Percentiles rank a stretch among this genome's conserved stretches.
phyloP scores from a whole-genome alignment of 2,113 vertebrate genomes.

The Vulpes vulpes region DNA sequence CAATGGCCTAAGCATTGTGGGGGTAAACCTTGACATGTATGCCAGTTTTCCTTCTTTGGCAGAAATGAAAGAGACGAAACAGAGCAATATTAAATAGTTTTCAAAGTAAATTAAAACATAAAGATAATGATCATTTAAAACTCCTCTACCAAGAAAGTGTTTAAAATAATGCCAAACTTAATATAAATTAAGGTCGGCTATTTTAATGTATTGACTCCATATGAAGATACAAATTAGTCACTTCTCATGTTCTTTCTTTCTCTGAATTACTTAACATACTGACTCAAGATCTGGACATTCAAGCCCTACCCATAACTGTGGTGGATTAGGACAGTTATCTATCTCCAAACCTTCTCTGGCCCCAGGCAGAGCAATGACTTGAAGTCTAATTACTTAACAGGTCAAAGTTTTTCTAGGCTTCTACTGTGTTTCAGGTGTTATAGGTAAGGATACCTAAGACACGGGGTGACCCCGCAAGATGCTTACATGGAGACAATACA shows the following conservation, averaged over 20 bases:
- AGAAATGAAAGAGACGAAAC: not conserved
- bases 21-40: not conserved
- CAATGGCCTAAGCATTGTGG: not conserved
- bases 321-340: not conserved
- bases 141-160: not conserved
- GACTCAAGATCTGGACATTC: not conserved
- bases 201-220: not conserved
- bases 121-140: slow-evolving; percentile 4
- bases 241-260: not conserved
- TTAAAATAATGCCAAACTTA: slow-evolving; percentile 37
- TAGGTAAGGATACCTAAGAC: not conserved
- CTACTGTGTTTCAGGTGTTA: not conserved
- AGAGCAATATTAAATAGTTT: not conserved
- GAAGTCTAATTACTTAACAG: not conserved
- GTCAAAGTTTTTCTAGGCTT: not conserved
- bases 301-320: not conserved
- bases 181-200: not conserved
- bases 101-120: not conserved
- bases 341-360: not conserved
- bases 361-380: not conserved
- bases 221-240: not conserved
- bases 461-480: not conserved
- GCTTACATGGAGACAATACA: not conserved
- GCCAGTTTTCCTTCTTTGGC: not conserved
- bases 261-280: slow-evolving; percentile 40